Conservation (phyloP, 2,113 vertebrate genomes). For the Archilochus colubris region DNA sequence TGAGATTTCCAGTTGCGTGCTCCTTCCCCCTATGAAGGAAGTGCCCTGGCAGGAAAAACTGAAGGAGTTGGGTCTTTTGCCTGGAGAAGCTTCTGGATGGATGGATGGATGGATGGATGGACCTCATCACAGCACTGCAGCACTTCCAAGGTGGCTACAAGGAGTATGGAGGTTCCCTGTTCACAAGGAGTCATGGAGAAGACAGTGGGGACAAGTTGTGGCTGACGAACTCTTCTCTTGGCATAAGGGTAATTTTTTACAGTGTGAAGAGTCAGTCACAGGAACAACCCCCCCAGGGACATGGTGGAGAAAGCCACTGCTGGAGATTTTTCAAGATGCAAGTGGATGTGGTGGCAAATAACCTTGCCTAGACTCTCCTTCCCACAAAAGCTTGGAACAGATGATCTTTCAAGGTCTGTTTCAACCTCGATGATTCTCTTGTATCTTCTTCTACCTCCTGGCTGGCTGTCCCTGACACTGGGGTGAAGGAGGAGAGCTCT, state of each 20-base stretch:
- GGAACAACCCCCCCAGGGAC: neutral
- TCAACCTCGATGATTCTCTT: neutral
- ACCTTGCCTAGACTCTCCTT: neutral
- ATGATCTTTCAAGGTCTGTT: neutral
- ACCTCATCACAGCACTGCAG: neutral
- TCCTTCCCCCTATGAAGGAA: neutral
- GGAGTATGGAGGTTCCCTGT: neutral
- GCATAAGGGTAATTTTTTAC: neutral
- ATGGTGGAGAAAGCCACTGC: neutral
- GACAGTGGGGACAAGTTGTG: neutral
- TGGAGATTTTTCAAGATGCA: neutral
- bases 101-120: too few relatives aligned
- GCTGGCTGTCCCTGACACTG: neutral
- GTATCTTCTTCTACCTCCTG: neutral
- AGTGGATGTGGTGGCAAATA: neutral
- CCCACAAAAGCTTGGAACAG: neutral
- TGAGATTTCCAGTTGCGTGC: fast-evolving
- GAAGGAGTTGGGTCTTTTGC: neutral
- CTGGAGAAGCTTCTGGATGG: neutral
- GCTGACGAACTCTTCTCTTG: neutral
- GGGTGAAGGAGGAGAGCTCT: neutral
- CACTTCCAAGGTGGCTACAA: neutral
- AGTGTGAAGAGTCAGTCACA: neutral
- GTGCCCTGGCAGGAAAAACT: neutral
- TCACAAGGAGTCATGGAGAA: neutral